Base-by-base conservation (phyloP, 2,113 vertebrate species). In the Ceyx cyanopectus region DNA sequence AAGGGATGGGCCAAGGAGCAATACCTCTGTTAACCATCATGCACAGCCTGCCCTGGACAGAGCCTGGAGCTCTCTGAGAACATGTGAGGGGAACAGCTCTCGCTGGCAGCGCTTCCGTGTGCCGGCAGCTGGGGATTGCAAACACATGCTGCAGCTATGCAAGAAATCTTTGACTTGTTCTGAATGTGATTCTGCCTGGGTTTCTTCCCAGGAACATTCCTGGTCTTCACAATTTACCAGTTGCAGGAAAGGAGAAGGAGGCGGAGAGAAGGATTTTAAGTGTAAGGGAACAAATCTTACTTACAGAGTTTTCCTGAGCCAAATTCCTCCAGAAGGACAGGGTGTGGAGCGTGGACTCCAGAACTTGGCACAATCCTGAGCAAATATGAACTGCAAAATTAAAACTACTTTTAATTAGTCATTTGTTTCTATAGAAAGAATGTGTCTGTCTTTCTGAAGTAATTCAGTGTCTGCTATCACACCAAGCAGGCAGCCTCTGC, bases 161-260 rank as follows among this genome's bases (percentile, higher is more conserved):
- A 91, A 96, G 96, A 97, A 95, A 96, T 95, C 81, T 87, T 94
- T 77, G 92, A 93, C 93, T 96, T 94, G 85, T 96, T 95, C 93
- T 97, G 91, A 97, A 95, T 89, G 94, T 2, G 27, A 83, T 89
- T 94, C 92, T 81, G 91, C 91, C 94, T 96, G 95, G 93, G 91
- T 96, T 96, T 92, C 92, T 91, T 96, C 96, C 95, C 96, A 95
- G 93, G 89, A 96, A 96, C 96, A 90, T 96, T 96, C 94, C 81
- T 91, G 81, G 85, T 96, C 92, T 78, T 96, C 79, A 81, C 91
- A 91, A 77, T 89, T 94, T 85, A 94, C 95, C 95, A 90, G 76
- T 96, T 93, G 87, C 83, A 95, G 93, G 85, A 94, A 95, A 69
- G 65, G 74, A 88, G 32, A 89, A 92, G 58, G 1, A 10, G 54